phyloP scores from a whole-genome alignment of 2,113 vertebrate species.

The Rhinopomastus cyanomelas region DNA sequence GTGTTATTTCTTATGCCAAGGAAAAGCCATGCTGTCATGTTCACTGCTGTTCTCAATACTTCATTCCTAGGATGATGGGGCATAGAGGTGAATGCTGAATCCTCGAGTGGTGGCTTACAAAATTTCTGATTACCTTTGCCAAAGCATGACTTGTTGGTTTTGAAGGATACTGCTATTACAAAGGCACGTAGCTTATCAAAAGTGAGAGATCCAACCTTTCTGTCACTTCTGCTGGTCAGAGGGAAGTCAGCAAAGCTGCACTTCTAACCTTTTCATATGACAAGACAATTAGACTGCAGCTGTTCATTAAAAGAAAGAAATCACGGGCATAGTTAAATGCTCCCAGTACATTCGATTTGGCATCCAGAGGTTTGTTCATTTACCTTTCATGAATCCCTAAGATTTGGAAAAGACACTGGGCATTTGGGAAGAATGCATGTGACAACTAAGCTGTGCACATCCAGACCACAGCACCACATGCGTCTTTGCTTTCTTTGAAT shows the following conservation, averaged over 20 bases:
- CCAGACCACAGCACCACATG: not conserved
- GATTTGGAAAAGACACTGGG: not conserved
- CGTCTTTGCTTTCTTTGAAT: not conserved
- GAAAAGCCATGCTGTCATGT: not conserved
- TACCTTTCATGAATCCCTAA: accelerated
- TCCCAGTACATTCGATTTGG: not conserved
- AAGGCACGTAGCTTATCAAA: not conserved
- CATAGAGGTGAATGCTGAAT: not conserved
- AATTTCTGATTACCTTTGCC: conserved; percentile 25
- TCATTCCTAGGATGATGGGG: not conserved
- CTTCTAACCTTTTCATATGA: not conserved
- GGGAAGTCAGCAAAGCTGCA: not conserved
- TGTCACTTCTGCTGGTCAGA: not conserved
- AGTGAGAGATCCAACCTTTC: not conserved
- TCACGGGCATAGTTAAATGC: not conserved
- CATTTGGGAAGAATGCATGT: not conserved
- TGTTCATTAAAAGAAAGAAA: not conserved
- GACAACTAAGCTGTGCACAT: not conserved
- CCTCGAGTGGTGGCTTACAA: not conserved
- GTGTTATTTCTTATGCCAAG: not conserved
- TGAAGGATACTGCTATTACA: not conserved
- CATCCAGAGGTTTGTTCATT: not conserved
- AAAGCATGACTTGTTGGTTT: not conserved
- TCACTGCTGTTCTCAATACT: conserved; percentile 16
- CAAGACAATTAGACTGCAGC: not conserved